These are phyloP conservation scores for Metellina segmentata DNA, from an alignment of 2,888 invertebrate species.

Conservation along the genomic window DNA sequence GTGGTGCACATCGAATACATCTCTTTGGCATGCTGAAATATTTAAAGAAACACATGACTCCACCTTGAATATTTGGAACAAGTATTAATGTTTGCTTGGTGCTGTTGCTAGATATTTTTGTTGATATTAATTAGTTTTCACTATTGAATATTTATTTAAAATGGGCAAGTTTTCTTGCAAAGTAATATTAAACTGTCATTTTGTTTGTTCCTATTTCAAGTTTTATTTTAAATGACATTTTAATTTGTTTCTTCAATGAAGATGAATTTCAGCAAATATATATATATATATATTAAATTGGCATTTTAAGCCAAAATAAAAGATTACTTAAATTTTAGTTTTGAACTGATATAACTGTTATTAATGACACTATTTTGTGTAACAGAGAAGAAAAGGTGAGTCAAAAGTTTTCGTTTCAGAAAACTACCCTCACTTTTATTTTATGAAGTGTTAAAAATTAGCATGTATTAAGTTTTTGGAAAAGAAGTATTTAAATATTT, in stretches of 20 bases:
- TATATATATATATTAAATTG: background rate
- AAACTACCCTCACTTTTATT: background rate
- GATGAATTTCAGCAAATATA: background rate
- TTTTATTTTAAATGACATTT: background rate
- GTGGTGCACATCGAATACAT: conserved; percentile 91
- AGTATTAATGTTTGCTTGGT: background rate
- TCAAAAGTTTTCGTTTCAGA: background rate
- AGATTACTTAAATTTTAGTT: background rate
- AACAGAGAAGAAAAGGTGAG: background rate
- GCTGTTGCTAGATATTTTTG: background rate
- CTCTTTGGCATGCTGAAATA: conserved; percentile 99
- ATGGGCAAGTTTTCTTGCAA: background rate
- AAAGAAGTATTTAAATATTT: background rate
- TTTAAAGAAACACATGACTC: conserved; percentile 91
- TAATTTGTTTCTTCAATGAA: background rate
- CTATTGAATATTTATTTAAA: background rate
- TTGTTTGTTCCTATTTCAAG: background rate
- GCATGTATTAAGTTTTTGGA: background rate
- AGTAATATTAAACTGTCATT: background rate
- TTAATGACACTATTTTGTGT: background rate
- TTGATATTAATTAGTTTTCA: background rate
- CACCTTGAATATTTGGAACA: background rate
- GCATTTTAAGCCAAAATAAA: too few relatives aligned
- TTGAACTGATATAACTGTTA: background rate
- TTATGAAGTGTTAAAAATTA: background rate